Evolutionary conservation across 2,888 invertebrate species (phyloP).

Genomic region (Drosophila kokeensis): DNA sequence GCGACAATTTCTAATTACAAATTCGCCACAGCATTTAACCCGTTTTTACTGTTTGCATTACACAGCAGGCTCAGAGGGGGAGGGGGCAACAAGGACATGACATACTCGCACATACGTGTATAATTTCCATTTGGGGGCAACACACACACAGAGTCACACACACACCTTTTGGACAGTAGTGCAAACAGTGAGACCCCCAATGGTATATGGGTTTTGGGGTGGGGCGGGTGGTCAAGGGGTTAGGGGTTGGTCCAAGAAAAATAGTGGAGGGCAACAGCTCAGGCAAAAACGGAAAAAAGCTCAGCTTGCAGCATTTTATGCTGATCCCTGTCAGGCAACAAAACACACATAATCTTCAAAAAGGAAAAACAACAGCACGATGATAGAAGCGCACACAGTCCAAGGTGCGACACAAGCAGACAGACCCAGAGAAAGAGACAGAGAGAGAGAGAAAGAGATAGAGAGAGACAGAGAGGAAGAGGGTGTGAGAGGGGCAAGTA

Average conservation of each 20-base stretch:
- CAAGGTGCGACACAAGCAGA: slow-evolving; percentile 17
- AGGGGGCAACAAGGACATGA: slow-evolving; percentile 16
- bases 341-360: slow-evolving; percentile 85
- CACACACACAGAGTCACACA: slow-evolving; percentile 18
- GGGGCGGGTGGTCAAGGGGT: not conserved
- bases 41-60: slow-evolving; percentile 72
- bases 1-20: slow-evolving; percentile 83
- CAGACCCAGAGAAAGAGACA: slow-evolving; percentile 29
- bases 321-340: slow-evolving; percentile 85
- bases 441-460: slow-evolving; percentile 30
- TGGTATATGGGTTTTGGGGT: not conserved
- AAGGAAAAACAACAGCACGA: slow-evolving; percentile 82
- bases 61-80: not conserved
- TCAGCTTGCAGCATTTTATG: slow-evolving; percentile 85
- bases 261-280: slow-evolving; percentile 14
- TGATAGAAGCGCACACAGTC: slow-evolving; percentile 50
- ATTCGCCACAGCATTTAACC: slow-evolving; percentile 82
- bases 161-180: slow-evolving; percentile 54
- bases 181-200: slow-evolving; percentile 40
- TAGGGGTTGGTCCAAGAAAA: slow-evolving; percentile 27
- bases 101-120: slow-evolving; percentile 52
- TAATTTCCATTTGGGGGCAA: slow-evolving; percentile 54
- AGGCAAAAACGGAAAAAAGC: slow-evolving; percentile 66
- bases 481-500: slow-evolving; percentile 50
- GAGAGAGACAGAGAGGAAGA: slow-evolving; percentile 1